Evolutionary conservation across 2,113 vertebrate species (phyloP).

Genomic region (Emydocephalus ijimae): DNA sequence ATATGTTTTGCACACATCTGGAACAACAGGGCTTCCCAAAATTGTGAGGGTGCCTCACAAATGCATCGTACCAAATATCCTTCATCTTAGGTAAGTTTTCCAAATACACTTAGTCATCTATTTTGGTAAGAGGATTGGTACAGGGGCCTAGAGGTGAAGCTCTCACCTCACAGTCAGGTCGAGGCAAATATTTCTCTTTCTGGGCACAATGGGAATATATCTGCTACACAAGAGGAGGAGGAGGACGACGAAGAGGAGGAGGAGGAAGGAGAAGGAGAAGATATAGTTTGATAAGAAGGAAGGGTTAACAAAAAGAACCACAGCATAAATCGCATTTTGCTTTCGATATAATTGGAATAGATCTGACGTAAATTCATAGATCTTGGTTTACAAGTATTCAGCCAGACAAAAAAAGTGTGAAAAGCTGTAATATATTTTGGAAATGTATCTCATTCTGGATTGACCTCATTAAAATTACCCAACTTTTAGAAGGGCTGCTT

Average conservation of each 20-base stretch:
- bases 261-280: no score
- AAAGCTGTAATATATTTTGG: not conserved
- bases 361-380: not conserved
- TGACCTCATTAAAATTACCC: not conserved
- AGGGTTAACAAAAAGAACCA: rapidly evolving
- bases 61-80: slow-evolving; percentile 91
- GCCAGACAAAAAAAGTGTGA: slow-evolving; percentile 11
- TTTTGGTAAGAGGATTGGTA: not conserved
- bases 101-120: not conserved
- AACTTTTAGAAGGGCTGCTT: not conserved
- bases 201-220: no score
- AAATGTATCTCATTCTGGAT: not conserved
- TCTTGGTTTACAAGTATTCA: not conserved
- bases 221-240: no score
- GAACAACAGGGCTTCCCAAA: slow-evolving; percentile 91
- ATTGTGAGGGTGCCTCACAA: slow-evolving; percentile 89
- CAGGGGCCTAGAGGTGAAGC: no score
- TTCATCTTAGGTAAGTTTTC: slow-evolving; percentile 82
- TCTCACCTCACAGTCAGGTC: no score
- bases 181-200: no score
- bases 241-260: no score
- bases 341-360: not conserved
- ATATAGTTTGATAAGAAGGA: not conserved
- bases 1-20: slow-evolving; percentile 90
- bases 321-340: not conserved